Conservation (phyloP, 2,113 vertebrate species). For the Chaetops frenatus region DNA sequence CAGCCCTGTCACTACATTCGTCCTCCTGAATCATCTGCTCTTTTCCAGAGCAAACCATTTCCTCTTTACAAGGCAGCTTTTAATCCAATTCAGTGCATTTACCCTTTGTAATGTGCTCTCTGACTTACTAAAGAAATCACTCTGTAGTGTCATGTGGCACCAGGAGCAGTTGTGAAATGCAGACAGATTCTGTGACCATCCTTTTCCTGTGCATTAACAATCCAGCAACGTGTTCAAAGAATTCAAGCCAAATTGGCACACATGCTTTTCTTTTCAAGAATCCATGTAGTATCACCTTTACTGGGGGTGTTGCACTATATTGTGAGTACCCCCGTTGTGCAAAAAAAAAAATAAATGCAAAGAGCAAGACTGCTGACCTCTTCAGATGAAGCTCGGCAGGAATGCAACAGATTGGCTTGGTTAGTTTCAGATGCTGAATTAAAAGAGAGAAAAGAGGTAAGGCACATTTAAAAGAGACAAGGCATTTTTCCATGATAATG, state of each 20-base stretch:
- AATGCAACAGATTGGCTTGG: slow-evolving; percentile 21
- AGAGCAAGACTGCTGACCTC: slow-evolving; percentile 50
- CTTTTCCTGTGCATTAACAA: slow-evolving; percentile 20
- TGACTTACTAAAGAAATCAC: slow-evolving; percentile 43
- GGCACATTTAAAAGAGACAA: not conserved
- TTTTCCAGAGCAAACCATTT: slow-evolving; percentile 12
- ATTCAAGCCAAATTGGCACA: slow-evolving; percentile 36
- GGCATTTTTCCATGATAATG: not conserved
- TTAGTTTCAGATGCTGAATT: slow-evolving; percentile 25
- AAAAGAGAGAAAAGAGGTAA: not conserved
- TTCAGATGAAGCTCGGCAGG: slow-evolving; percentile 34
- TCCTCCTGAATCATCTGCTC: not conserved
- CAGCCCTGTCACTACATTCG: slow-evolving; percentile 1
- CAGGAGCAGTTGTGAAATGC: slow-evolving; percentile 16
- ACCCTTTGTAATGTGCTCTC: slow-evolving; percentile 40
- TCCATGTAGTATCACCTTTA: slow-evolving; percentile 22
- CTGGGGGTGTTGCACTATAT: not conserved
- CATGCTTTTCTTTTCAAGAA: slow-evolving; percentile 46
- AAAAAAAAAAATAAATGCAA: slow-evolving; percentile 12
- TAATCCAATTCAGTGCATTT: slow-evolving; percentile 52
- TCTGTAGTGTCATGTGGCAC: slow-evolving; percentile 23
- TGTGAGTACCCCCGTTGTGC: slow-evolving; percentile 31
- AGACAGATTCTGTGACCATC: slow-evolving; percentile 7
- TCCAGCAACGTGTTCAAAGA: slow-evolving; percentile 22
- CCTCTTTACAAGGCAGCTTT: slow-evolving; percentile 30